Conservation (phyloP, 2,113 vertebrate species). For the Macheiramphus alcinus region DNA sequence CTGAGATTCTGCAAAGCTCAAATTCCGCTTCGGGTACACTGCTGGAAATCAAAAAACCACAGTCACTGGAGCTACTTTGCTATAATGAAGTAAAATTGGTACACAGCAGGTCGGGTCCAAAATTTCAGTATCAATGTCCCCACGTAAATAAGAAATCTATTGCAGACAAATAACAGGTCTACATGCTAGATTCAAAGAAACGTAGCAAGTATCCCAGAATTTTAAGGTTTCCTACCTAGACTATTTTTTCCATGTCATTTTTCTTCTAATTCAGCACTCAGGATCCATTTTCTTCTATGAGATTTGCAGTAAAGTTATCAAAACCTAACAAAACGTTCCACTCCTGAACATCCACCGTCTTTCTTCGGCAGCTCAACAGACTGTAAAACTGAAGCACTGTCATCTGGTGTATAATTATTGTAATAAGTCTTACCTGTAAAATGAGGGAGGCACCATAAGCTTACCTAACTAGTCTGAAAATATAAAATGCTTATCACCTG, state of each 20-base stretch:
- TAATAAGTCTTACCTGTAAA: conserved; percentile 38
- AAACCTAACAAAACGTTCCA: conserved; percentile 12
- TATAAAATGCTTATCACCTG: conserved; percentile 12
- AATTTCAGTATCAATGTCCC: background rate
- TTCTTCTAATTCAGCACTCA: background rate
- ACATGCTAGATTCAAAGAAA: background rate
- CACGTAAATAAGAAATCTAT: background rate
- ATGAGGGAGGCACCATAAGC: conserved; percentile 32
- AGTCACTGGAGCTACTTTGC: background rate
- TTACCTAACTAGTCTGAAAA: conserved; percentile 51
- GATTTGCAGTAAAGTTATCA: background rate
- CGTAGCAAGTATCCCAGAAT: background rate
- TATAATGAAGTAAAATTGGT: background rate
- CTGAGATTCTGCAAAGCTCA: background rate
- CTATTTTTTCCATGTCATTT: background rate
- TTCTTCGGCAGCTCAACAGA: background rate
- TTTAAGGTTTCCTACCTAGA: background rate
- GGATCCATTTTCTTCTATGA: background rate
- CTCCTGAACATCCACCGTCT: background rate
- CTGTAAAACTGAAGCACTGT: conserved; percentile 19
- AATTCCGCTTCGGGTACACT: background rate
- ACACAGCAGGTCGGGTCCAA: background rate
- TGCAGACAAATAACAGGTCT: background rate
- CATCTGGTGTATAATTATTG: conserved; percentile 15
- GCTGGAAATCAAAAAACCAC: background rate